Base-by-base conservation (phyloP, 2,888 invertebrate genomes). In the Mongoloraphidia duomilia region DNA sequence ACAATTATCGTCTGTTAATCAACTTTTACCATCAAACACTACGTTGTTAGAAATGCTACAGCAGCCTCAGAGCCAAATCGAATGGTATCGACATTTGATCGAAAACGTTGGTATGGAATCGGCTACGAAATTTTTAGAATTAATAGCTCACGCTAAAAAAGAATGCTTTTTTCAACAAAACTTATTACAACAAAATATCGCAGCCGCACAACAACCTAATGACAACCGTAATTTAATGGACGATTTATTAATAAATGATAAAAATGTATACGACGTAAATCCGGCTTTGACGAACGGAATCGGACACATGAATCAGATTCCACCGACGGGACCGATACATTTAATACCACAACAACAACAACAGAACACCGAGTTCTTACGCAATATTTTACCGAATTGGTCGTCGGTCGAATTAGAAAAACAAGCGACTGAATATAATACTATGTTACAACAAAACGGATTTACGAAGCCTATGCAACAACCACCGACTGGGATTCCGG, bases 81-180 rank as follows among this genome's bases (percentile, higher is more conserved):
- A 72, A 53, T 77, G 77, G 77, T 77, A 74, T 56, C 63, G 72
- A 17, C 75, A 75, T 54, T 61, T 78, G 33, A 59, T 73, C 34
- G 74, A 75, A 50, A 69, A 69, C 2, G 69, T 71, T 46, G 77
- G 77, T 0, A 64, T 70, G 38, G 76, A 76, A 46, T 72, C 74
- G 2, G 77, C 77, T 1, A 72, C 71, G 53, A 75, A 74, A 59
- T 77, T 74, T 55, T 70, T 69, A 5, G 67, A 70, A 45, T 60
- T 70, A 51, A 53, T 70, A 36, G 35, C 49, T 36, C 49, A 41
- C 37, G 52, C 52, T 10, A 53, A 54, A 53, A 50, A 52, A 44
- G 49, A 52, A 50, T 53, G 49, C 12, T 44, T 49, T 37, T 37
- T 53, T 35, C 54, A 55, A n/a, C 48, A 49, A 35, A 50, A 48